Percentiles rank a stretch among this genome's conserved stretches.
Evolutionary conservation across 2,888 invertebrate genomes (phyloP).

Genomic region (Drosophila engyochracea): DNA sequence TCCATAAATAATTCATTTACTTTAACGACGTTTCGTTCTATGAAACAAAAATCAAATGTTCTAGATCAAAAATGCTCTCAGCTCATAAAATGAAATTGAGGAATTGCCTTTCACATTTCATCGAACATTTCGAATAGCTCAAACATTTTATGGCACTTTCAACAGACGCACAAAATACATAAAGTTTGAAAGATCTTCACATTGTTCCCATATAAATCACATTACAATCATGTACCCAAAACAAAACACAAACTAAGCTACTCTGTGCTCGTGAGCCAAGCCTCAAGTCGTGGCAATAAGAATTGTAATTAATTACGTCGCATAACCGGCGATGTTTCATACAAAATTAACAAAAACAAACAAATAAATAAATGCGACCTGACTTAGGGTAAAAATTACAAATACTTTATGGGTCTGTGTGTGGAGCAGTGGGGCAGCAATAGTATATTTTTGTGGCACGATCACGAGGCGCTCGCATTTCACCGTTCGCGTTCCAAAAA

Average conservation of each 20-base stretch:
- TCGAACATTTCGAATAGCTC: conserved; percentile 65
- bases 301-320: conserved; percentile 75
- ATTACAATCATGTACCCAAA: conserved; percentile 32
- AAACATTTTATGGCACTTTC: conserved; percentile 71
- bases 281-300: conserved; percentile 74
- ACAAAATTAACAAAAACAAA: conserved; percentile 60
- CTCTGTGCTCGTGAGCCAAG: conserved; percentile 34
- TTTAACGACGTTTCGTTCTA: neutral
- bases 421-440: conserved; percentile 28
- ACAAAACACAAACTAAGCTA: conserved; percentile 17
- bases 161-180: conserved; percentile 18
- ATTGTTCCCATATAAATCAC: conserved; percentile 75
- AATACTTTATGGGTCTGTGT: conserved; percentile 20
- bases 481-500: conserved; percentile 68
- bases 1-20: neutral
- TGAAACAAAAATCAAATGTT: neutral
- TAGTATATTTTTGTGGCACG: conserved; percentile 32
- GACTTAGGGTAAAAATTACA: conserved; percentile 22
- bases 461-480: conserved; percentile 55
- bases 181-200: conserved; percentile 27
- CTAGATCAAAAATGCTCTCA: conserved; percentile 52
- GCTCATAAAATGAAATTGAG: conserved; percentile 71
- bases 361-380: conserved; percentile 69
- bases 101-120: conserved; percentile 70
- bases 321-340: conserved; percentile 44